Conservation (phyloP, 2,113 vertebrate species). For the Bufo gargarizans region DNA sequence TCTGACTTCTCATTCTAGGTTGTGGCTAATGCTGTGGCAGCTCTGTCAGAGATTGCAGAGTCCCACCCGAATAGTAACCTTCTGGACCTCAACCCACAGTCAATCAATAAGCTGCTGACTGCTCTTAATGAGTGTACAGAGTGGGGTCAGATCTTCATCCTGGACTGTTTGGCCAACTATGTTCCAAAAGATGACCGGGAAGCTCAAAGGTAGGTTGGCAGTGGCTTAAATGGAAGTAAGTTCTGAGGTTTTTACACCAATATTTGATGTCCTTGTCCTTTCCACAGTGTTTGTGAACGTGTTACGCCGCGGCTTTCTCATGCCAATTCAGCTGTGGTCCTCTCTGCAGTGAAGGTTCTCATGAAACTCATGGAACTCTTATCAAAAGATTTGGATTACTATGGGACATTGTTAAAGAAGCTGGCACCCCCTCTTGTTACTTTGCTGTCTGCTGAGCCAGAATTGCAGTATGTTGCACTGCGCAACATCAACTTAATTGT, state of each 20-base stretch:
- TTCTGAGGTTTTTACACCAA: neutral
- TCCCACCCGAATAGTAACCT: slow-evolving; percentile 97
- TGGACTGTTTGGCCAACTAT: slow-evolving; percentile 97
- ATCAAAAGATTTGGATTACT: slow-evolving; percentile 97
- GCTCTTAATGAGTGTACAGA: slow-evolving; percentile 97
- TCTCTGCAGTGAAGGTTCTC: slow-evolving; percentile 95
- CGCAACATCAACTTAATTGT: slow-evolving; percentile 99
- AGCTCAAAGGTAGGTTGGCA: slow-evolving; percentile 86
- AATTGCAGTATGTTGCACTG: slow-evolving; percentile 96
- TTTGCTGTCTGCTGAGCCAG: slow-evolving; percentile 91
- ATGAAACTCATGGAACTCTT: slow-evolving; percentile 99
- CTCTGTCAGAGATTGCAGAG: slow-evolving; percentile 94
- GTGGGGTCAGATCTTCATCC: slow-evolving; percentile 99
- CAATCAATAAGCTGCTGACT: slow-evolving; percentile 96
- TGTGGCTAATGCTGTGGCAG: slow-evolving; percentile 94
- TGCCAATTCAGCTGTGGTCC: slow-evolving; percentile 95
- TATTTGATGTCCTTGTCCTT: neutral
- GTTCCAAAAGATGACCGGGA: slow-evolving; percentile 95
- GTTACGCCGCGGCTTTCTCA: slow-evolving; percentile 95
- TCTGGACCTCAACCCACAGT: slow-evolving; percentile 95
- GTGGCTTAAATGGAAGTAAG: neutral
- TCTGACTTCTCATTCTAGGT: slow-evolving; percentile 74
- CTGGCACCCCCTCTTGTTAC: slow-evolving; percentile 95
- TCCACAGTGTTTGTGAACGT: slow-evolving; percentile 90
- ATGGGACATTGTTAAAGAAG: slow-evolving; percentile 94